Evolutionary conservation across 2,888 invertebrate genomes (phyloP), one percentile per base, ranked within the genome.

Genomic region (Hypselothyrea guttata): DNA sequence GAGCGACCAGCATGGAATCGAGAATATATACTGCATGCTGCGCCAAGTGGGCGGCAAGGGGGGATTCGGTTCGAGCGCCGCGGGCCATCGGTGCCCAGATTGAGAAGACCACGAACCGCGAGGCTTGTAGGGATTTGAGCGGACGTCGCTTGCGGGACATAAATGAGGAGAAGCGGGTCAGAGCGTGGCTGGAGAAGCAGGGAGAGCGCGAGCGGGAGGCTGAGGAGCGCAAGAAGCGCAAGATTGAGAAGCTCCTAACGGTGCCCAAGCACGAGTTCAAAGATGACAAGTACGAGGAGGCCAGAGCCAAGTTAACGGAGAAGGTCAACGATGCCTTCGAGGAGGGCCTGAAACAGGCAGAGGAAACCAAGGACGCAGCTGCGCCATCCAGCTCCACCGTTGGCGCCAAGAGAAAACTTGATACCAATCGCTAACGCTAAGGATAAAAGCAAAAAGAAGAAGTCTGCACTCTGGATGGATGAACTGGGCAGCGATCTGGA

Each of bases 31-130:
- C 28, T 86, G 86, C 44, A 33, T 75, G 1, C 18, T 88, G 3
- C 75, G 88, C 1, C 59, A 78, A 16, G 35, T 77, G 18, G 98
- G 97, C 4, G 98, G 98, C 0, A 98, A 98, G 91, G 98, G 98
- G 67, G 98, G 98, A 64, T 99, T 99, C 90, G 99, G 99, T 0
- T 99, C 99, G 0, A 98, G n/a, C 99, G 97, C 90, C 99, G 9
- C 92, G 99, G 68, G 98, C 99, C 0, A 99, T 99, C 88, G 98
- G 98, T 1, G 98, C 98, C 0, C 98, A 99, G 91, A 99, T 99
- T 61, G 98, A 99, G 88, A 99, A 99, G 90, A 98, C 98, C 0
- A 98, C 98, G 0, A 98, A 98, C 86, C 92, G 96, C 28, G 98
- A 99, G 90, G 98, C 98, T 0, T 98, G 98, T 86, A 92, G 99